Conservation (phyloP, 2,797 vertebrate genomes). For the Prionace glauca region DNA sequence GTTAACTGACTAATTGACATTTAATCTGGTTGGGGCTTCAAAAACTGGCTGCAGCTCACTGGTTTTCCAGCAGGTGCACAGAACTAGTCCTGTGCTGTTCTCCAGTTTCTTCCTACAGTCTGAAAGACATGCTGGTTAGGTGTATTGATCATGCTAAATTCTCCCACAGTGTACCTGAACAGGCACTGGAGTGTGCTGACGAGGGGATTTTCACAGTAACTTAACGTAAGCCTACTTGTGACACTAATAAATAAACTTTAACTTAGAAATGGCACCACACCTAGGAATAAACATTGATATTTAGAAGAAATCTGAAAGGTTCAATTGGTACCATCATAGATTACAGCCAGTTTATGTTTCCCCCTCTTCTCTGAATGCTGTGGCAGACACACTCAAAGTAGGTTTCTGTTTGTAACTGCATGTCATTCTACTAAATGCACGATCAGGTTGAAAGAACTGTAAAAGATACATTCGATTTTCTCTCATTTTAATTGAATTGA, state of each 20-base stretch:
- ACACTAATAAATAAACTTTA: no score
- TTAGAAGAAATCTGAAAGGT: background rate
- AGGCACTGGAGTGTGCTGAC: no score
- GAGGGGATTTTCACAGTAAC: no score
- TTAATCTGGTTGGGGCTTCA: background rate
- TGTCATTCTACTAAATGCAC: background rate
- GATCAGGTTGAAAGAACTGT: background rate
- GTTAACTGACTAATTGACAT: background rate
- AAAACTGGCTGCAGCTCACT: background rate
- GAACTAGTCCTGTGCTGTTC: background rate
- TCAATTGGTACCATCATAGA: background rate
- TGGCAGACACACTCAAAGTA: background rate
- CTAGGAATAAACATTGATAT: background rate
- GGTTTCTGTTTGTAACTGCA: background rate
- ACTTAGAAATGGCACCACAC: background rate
- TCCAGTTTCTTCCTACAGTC: no score
- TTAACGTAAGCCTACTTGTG: no score
- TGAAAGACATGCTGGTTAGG: no score
- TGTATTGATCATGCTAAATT: no score
- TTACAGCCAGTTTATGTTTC: background rate
- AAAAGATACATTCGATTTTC: background rate
- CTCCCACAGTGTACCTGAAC: no score
- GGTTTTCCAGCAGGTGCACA: background rate
- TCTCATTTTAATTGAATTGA: background rate
- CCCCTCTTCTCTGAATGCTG: background rate